phyloP scores from a whole-genome alignment of 92 coral and sea anemone species.

The Porites cylindrica region DNA sequence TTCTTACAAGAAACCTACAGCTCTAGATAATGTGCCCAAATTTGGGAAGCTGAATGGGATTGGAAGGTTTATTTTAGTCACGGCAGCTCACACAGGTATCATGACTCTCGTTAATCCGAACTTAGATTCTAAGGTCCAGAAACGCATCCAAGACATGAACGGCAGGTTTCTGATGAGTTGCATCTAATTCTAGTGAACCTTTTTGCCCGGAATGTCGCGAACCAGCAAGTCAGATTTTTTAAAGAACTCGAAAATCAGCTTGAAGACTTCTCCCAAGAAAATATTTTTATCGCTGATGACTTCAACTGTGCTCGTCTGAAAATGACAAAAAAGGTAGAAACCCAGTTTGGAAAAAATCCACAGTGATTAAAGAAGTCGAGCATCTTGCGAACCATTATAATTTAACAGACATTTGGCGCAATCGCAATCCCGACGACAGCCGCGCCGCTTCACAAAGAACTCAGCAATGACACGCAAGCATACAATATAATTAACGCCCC shows the following conservation, averaged over 20 bases:
- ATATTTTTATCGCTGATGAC: slow-evolving; percentile 15
- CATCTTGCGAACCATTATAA: no score
- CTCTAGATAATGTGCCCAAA: no score
- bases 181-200: no score
- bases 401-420: slow-evolving; percentile 24
- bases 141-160: not conserved
- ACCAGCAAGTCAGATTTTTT: not conserved
- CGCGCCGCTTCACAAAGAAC: not conserved
- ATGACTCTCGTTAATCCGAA: no score
- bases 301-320: slow-evolving; percentile 12
- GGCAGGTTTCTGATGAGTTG: slow-evolving; percentile 3
- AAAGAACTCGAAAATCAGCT: not conserved
- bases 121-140: not conserved
- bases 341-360: slow-evolving; percentile 7
- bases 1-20: no score
- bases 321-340: slow-evolving; percentile 33
- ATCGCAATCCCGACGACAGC: not conserved
- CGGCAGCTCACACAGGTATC: slow-evolving; percentile 22
- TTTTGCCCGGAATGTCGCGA: no score
- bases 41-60: slow-evolving; percentile 23
- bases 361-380: no score
- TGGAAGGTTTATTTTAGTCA: slow-evolving; percentile 36
- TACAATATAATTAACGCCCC: slow-evolving; percentile 32
- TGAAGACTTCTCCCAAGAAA: slow-evolving; percentile 13
- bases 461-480: no score